Percentiles rank a stretch among this genome's conserved stretches.
Evolutionary conservation across 2,113 vertebrate genomes (phyloP).

Genomic region (Chaenocephalus aceratus): DNA sequence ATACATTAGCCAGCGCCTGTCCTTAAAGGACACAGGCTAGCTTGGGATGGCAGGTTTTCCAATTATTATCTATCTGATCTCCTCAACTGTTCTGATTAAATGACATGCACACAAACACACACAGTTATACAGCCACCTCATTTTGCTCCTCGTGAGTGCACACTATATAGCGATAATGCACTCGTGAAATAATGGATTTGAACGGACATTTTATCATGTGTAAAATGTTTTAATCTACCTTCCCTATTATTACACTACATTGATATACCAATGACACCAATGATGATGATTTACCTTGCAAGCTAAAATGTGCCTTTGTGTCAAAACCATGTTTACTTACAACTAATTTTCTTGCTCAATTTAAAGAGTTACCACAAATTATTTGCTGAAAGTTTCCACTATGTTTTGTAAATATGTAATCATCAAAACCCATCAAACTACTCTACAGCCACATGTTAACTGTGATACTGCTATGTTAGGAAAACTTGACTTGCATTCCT

Average conservation of each 20-base stretch:
- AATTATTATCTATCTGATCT: slow-evolving; percentile 32
- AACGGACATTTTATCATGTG: slow-evolving; percentile 10
- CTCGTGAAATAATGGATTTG: slow-evolving; percentile 25
- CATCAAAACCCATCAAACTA: neutral
- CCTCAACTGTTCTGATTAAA: neutral
- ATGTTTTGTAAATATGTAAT: neutral
- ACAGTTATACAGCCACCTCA: neutral
- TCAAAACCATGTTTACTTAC: neutral
- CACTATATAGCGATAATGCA: slow-evolving; percentile 7
- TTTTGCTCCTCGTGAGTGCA: slow-evolving; percentile 3
- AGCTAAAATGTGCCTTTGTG: neutral
- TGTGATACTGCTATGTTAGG: neutral
- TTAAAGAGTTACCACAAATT: neutral
- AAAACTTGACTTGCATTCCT: neutral
- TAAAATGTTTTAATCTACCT: slow-evolving; percentile 8
- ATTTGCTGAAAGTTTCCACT: no score
- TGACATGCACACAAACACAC: neutral
- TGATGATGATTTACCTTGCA: neutral
- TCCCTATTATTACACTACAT: neutral
- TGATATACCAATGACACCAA: neutral
- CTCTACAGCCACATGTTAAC: neutral
- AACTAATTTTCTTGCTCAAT: neutral
- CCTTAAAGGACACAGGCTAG: slow-evolving; percentile 10
- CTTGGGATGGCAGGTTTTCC: slow-evolving; percentile 12
- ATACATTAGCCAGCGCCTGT: slow-evolving; percentile 17